Base-by-base conservation (phyloP, 2,797 vertebrate genomes). In the Pipistrellus pipistrellus region DNA sequence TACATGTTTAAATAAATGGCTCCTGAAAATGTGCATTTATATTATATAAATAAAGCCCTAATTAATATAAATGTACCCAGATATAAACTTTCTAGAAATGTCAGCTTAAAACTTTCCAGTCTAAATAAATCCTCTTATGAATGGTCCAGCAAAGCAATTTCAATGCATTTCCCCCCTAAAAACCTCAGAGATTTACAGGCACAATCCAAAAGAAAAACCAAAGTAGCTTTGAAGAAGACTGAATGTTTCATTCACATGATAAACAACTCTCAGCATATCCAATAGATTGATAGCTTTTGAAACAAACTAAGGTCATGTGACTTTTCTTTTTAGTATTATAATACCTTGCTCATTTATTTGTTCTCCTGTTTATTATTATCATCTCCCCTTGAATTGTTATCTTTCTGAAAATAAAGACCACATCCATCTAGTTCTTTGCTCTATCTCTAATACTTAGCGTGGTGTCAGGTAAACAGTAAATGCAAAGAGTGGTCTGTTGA, bases 61-160 rank as follows among this genome's bases (percentile, higher is more conserved):
- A 98, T 95, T 96, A 97, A 98, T 78, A 94, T 95, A 97, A 97
- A 97, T 93, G 97, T 69, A 93, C 59, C 95, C 89, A 84, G 90
- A 87, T 68, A 97, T 89, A 93, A 98, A 96, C 95, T 80, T 97
- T 98, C 95, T 87, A 87, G 95, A 82, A 96, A 97, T 96, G 86
- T 93, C 89, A 94, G 92, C 71, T 89, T 97, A 96, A 97, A 97
- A 93, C 10, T 93, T 94, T 95, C 91, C 90, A 82, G 93, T 95
- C 81, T 97, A 98, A 97, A 98, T 96, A 97, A 98, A 97, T 77
- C 46, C 71, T 83, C 93, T 84, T 89, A 87, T 93, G 77, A 95
- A 85, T 80, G 94, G 88, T 51, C 57, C 53, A 82, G 88, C 59
- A 96, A 97, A 96, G 84, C 75, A 90, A 96, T 90, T 93, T 94